These are phyloP conservation scores for Zele albiditarsus DNA, from an alignment of 2,888 invertebrate species.

Conservation along the genomic window DNA sequence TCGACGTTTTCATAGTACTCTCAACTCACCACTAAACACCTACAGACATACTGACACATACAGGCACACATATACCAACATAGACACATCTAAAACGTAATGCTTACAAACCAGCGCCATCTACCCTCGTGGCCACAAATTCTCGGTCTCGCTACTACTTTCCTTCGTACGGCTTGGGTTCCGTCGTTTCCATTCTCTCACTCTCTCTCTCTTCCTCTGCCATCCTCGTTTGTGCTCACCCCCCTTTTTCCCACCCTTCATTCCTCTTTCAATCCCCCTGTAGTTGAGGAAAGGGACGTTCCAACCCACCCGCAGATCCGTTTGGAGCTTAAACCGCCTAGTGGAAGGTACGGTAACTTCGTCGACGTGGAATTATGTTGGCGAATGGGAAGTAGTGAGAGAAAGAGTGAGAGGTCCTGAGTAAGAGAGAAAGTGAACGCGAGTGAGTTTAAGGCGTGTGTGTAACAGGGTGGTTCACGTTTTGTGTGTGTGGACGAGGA, in stretches of 20 bases:
- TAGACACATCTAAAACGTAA: neutral
- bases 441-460: constrained; percentile 23
- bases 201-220: constrained; percentile 29
- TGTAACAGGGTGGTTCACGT: neutral
- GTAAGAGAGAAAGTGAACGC: constrained; percentile 20
- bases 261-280: constrained; percentile 30
- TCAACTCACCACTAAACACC: constrained; percentile 12
- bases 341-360: constrained; percentile 55
- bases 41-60: constrained; percentile 3
- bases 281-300: constrained; percentile 34
- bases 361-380: constrained; percentile 61
- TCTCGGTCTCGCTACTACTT: constrained; percentile 22
- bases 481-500: neutral
- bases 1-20: constrained; percentile 19
- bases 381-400: constrained; percentile 55
- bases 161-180: constrained; percentile 16
- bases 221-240: neutral
- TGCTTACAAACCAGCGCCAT: constrained; percentile 37
- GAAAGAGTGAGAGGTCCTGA: constrained; percentile 33
- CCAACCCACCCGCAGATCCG: constrained; percentile 49
- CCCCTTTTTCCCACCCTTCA: constrained; percentile 30
- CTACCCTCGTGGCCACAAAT: constrained; percentile 38
- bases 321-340: constrained; percentile 62
- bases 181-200: constrained; percentile 19
- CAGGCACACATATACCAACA: neutral